phyloP scores from a whole-genome alignment of 2,797 vertebrate species.

The Mus caroli region DNA sequence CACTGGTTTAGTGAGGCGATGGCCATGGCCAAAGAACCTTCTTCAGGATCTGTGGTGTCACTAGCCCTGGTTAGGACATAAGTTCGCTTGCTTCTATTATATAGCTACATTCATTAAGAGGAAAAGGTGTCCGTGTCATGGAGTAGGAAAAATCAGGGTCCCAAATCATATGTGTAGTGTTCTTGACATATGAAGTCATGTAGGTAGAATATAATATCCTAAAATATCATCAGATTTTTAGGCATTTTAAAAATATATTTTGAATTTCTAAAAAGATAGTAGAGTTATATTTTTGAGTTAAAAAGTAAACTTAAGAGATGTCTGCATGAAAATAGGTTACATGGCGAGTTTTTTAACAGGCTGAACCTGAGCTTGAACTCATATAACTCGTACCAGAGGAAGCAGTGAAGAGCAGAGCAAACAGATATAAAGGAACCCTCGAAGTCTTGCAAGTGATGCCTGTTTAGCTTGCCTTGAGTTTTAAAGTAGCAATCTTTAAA shows the following conservation, averaged over 20 bases:
- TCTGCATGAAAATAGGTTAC: background rate
- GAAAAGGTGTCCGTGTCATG: background rate
- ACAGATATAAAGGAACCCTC: too few species aligned
- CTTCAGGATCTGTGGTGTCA: background rate
- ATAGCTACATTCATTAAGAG: background rate
- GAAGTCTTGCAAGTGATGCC: background rate
- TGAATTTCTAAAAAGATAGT: background rate
- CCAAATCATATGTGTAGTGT: background rate
- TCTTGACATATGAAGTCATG: background rate
- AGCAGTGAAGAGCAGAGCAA: background rate
- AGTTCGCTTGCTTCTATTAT: background rate
- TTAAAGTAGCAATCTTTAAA: conserved; percentile 20
- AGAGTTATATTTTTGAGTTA: background rate
- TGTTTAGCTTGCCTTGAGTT: background rate
- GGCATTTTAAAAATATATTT: background rate
- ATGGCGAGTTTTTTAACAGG: background rate
- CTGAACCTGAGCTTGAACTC: background rate
- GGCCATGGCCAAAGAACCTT: background rate
- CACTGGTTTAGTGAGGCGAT: background rate
- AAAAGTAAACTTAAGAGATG: background rate
- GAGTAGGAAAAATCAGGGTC: background rate
- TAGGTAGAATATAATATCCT: background rate
- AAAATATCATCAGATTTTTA: conserved; percentile 4
- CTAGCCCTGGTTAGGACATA: background rate
- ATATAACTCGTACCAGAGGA: background rate